Evolutionary conservation across 1,140 invertebrate species (phyloP).

Genomic region (Atta texana): DNA sequence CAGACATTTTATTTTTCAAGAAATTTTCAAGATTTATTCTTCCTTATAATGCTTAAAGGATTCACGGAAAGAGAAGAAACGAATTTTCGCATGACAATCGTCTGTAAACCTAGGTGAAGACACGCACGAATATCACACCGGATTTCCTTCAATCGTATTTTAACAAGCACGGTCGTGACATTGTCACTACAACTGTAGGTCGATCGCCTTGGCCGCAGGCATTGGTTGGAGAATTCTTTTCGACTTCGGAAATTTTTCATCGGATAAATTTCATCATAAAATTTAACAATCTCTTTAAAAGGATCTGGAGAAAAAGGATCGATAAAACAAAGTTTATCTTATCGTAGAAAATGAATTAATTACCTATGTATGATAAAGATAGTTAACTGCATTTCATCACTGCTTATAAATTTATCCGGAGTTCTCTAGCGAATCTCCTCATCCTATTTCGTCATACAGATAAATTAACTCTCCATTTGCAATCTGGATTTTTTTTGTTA

Average conservation of each 20-base stretch:
- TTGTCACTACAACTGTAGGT: conserved; percentile 22
- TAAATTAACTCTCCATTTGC: background rate
- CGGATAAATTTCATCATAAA: background rate
- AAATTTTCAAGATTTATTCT: background rate
- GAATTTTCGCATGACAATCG: conserved; percentile 17
- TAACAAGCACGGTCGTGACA: conserved; percentile 51
- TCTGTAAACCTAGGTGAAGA: conserved; percentile 22
- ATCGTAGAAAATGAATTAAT: background rate
- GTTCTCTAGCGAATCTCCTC: background rate
- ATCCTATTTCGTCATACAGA: background rate
- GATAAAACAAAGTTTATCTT: background rate
- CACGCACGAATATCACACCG: conserved; percentile 46
- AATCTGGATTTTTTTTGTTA: no score
- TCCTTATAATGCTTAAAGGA: background rate
- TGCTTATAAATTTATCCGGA: background rate
- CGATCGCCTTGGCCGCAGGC: conserved; percentile 62
- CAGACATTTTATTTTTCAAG: background rate
- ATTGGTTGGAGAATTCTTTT: conserved; percentile 55
- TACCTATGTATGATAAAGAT: background rate
- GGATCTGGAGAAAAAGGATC: background rate
- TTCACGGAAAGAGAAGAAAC: background rate
- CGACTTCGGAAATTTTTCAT: conserved; percentile 29
- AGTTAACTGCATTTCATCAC: background rate
- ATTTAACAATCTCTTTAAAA: background rate
- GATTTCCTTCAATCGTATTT: conserved; percentile 68